A percentile compares a stretch with the other conserved stretches of the same genome.
Conservation (phyloP, 2,888 invertebrate genomes). For the Nymphalis polychloros region DNA sequence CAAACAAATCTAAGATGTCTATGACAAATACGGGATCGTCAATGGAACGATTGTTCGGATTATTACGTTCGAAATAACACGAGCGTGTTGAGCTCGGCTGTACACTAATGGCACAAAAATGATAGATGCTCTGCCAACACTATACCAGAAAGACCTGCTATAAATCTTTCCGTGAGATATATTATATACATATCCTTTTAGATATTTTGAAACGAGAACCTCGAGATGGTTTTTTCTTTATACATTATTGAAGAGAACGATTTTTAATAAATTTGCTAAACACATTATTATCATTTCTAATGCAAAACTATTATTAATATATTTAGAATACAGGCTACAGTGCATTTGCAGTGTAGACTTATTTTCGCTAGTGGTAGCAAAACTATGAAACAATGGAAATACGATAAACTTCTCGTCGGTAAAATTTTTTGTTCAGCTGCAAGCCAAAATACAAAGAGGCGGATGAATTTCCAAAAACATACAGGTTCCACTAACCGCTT, state of each 20-base stretch:
- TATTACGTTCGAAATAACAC: slow-evolving; percentile 34
- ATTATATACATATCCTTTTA: background rate
- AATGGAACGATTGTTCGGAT: slow-evolving; percentile 25
- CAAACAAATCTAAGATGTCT: background rate
- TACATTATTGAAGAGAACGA: background rate
- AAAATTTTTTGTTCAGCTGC: slow-evolving; percentile 29
- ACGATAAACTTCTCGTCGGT: slow-evolving; percentile 31
- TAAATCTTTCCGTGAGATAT: slow-evolving; percentile 33
- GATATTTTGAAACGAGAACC: background rate
- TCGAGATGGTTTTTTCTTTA: background rate
- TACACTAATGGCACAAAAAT: slow-evolving; percentile 63
- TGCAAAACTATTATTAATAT: background rate
- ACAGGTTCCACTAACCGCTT: slow-evolving; percentile 22
- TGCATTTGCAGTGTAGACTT: background rate
- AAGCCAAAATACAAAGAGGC: slow-evolving; percentile 26
- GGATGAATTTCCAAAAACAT: slow-evolving; percentile 26
- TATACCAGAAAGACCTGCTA: slow-evolving; percentile 33
- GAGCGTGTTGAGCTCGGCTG: slow-evolving; percentile 29
- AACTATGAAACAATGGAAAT: slow-evolving; percentile 31
- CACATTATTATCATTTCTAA: background rate
- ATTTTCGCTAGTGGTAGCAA: slow-evolving; percentile 10
- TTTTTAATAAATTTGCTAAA: background rate
- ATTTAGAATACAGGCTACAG: background rate
- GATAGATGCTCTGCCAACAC: slow-evolving; percentile 54
- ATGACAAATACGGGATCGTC: slow-evolving; percentile 19